phyloP scores from a whole-genome alignment of 2,888 invertebrate genomes.

The Hydrotaea cyrtoneurina region DNA sequence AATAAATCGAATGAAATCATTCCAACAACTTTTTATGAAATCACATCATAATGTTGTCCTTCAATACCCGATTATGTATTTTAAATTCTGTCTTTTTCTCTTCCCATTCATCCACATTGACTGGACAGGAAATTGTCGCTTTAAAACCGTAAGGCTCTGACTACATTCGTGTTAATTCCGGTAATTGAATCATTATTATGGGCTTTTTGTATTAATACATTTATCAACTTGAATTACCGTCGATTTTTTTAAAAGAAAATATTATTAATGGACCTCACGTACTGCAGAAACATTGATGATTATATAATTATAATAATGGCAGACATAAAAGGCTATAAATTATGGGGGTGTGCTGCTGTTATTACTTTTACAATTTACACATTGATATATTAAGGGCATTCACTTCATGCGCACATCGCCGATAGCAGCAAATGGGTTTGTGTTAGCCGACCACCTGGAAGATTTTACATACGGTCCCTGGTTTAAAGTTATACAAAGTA shows the following conservation, averaged over 20 bases:
- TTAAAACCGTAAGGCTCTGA: neutral
- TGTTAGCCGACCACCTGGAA: too few species aligned
- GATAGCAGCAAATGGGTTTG: too few species aligned
- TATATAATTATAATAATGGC: neutral
- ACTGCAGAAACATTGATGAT: neutral
- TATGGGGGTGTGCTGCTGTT: too few species aligned
- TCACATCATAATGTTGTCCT: too few species aligned
- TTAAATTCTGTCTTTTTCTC: too few species aligned
- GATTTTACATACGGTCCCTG: too few species aligned
- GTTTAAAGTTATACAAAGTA: too few species aligned
- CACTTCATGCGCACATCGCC: too few species aligned
- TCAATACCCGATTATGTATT: too few species aligned
- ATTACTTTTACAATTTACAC: too few species aligned
- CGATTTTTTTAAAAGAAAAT: neutral
- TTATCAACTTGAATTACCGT: neutral
- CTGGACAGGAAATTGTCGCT: neutral
- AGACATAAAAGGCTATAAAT: neutral
- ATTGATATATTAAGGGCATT: neutral
- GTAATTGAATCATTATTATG: neutral
- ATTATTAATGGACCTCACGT: neutral
- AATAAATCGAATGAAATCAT: too few species aligned
- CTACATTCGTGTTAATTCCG: slow-evolving; percentile 6
- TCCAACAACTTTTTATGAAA: too few species aligned
- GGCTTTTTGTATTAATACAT: neutral
- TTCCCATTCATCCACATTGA: neutral